These are phyloP conservation scores for Hipparchia semele DNA, from an alignment of 2,888 invertebrate genomes.

Conservation along the genomic window DNA sequence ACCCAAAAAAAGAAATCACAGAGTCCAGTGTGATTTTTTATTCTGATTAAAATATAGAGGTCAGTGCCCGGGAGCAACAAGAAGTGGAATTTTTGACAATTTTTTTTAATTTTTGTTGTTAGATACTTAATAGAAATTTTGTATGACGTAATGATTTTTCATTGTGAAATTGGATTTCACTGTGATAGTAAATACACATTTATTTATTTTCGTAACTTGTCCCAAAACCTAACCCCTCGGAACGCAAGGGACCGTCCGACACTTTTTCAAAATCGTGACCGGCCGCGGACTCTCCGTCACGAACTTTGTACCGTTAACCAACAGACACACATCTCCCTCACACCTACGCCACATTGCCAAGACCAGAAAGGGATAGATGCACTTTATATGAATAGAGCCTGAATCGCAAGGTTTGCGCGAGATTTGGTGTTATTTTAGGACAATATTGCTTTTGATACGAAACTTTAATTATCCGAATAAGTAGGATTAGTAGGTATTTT, in stretches of 20 bases:
- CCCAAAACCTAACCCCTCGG: conserved; percentile 54
- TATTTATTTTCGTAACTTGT: conserved; percentile 43
- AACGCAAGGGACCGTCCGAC: conserved; percentile 68
- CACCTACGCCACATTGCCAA: conserved; percentile 48
- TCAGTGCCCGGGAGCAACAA: too few relatives aligned
- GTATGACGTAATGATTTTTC: too few relatives aligned
- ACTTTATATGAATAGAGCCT: conserved; percentile 34
- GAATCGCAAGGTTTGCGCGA: conserved; percentile 29
- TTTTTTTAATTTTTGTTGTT: too few relatives aligned
- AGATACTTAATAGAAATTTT: too few relatives aligned
- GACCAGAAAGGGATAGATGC: conserved; percentile 55
- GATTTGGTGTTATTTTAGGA: conserved; percentile 25
- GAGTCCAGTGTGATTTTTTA: too few relatives aligned
- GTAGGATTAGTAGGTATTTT: not conserved
- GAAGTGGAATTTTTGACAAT: too few relatives aligned
- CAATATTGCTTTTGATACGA: conserved; percentile 4
- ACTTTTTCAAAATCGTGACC: conserved; percentile 83
- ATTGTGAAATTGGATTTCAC: too few relatives aligned
- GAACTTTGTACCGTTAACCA: conserved; percentile 74
- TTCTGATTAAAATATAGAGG: too few relatives aligned
- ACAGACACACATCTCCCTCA: conserved; percentile 55
- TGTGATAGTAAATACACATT: not conserved
- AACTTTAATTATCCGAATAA: not conserved
- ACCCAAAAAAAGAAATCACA: too few relatives aligned
- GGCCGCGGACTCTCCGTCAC: conserved; percentile 71